phyloP scores from a whole-genome alignment of 2,113 vertebrate species.

The Rhadina sibilatrix region DNA sequence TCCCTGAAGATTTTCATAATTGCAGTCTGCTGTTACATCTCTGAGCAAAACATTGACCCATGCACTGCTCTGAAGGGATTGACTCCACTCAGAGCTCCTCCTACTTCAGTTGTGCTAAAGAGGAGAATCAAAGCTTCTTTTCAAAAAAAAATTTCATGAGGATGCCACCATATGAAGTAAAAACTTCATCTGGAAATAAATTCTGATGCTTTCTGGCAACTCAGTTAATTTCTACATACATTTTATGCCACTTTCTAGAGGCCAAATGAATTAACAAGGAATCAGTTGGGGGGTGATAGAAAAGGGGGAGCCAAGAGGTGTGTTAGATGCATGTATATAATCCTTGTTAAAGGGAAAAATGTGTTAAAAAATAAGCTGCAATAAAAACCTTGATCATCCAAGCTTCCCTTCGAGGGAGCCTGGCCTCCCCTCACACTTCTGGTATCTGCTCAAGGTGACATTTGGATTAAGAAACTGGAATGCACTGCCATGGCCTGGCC shows the following conservation, averaged over 20 bases:
- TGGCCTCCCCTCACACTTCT: neutral
- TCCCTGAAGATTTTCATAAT: neutral
- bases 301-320: neutral
- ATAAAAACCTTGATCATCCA: neutral
- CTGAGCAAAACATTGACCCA: neutral
- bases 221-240: neutral
- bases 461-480: neutral
- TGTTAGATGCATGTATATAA: neutral
- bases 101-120: neutral
- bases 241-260: neutral
- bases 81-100: neutral
- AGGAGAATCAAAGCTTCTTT: neutral
- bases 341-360: neutral
- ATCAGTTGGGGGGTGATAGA: neutral
- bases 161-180: neutral
- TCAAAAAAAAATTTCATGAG: neutral
- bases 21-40: neutral
- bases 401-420: neutral
- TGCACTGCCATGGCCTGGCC: neutral
- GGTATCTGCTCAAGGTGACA: neutral
- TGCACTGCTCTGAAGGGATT: neutral
- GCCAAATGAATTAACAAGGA: neutral
- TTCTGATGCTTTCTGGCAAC: neutral
- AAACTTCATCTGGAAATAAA: neutral
- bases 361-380: neutral